A percentile compares a stretch with the other conserved stretches of the same genome.
Evolutionary conservation across 92 coral and sea anemone genomes (phyloP).

Genomic region (Parazoanthus darwini): DNA sequence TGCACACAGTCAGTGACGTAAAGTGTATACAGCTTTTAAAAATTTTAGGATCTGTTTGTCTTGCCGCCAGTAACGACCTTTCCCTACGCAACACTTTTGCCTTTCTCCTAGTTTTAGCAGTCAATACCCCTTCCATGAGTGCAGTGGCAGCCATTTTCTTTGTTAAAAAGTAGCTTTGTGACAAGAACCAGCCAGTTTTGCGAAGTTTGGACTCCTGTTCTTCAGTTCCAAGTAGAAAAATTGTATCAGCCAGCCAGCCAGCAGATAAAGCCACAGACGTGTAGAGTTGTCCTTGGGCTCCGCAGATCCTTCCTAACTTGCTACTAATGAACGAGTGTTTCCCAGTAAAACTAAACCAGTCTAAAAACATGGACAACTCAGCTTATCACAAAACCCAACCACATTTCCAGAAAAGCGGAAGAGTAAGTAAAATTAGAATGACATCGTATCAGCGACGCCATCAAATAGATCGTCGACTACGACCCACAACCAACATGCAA

Average conservation of each 20-base stretch:
- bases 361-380: not conserved
- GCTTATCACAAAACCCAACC: not conserved
- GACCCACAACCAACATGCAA: not conserved
- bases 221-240: not conserved
- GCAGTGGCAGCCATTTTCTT: not conserved
- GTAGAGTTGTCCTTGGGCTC: not conserved
- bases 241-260: not conserved
- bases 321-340: not conserved
- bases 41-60: not conserved
- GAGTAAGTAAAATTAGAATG: not conserved
- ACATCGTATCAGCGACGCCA: not conserved
- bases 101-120: not conserved
- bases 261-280: not conserved
- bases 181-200: not conserved
- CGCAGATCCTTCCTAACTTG: not conserved
- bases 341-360: constrained; percentile 1
- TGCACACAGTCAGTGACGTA: not conserved
- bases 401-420: not conserved
- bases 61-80: not conserved
- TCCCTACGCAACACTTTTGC: not conserved
- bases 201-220: not conserved
- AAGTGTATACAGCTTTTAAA: too few species aligned
- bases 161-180: not conserved
- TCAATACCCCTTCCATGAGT: not conserved
- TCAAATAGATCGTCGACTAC: not conserved